Conservation (phyloP, 2,113 vertebrate genomes). For the Campylomormyrus numenius region DNA sequence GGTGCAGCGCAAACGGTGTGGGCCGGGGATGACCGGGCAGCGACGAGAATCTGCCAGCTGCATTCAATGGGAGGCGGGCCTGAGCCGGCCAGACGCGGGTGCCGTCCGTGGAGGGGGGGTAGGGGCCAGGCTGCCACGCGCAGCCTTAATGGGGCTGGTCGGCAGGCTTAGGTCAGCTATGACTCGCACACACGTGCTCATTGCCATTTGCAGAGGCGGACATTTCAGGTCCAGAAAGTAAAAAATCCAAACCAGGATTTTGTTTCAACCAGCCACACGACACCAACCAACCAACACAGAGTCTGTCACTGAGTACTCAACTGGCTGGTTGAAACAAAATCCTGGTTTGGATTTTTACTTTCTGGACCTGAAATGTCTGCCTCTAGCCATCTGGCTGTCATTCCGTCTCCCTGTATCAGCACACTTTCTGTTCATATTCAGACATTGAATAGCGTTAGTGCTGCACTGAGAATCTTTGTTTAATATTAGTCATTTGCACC, state of each 20-base stretch:
- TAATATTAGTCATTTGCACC: not conserved
- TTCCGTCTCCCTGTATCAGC: not conserved
- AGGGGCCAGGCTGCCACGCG: conserved; percentile 72
- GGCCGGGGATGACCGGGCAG: not conserved
- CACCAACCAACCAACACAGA: too few species aligned
- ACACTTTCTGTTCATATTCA: not conserved
- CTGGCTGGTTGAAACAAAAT: too few species aligned
- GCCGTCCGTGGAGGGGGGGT: conserved; percentile 86
- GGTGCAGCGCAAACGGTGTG: not conserved
- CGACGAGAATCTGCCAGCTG: not conserved
- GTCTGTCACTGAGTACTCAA: too few species aligned
- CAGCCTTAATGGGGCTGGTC: conserved; percentile 54
- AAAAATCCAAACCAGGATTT: too few species aligned
- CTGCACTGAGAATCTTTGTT: not conserved
- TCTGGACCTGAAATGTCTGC: too few species aligned
- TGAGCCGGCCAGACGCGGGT: conserved; percentile 50
- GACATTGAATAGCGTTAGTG: not conserved
- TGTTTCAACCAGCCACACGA: too few species aligned
- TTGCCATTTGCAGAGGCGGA: not conserved
- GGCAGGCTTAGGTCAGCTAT: not conserved
- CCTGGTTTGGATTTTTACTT: too few species aligned
- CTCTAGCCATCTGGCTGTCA: not conserved
- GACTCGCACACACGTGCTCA: conserved; percentile 4
- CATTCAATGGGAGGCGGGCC: not conserved
- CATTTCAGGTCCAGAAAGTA: too few species aligned